These are phyloP conservation scores for Dynastes hyllus DNA, from an alignment of 2,888 invertebrate species.

Conservation along the genomic window DNA sequence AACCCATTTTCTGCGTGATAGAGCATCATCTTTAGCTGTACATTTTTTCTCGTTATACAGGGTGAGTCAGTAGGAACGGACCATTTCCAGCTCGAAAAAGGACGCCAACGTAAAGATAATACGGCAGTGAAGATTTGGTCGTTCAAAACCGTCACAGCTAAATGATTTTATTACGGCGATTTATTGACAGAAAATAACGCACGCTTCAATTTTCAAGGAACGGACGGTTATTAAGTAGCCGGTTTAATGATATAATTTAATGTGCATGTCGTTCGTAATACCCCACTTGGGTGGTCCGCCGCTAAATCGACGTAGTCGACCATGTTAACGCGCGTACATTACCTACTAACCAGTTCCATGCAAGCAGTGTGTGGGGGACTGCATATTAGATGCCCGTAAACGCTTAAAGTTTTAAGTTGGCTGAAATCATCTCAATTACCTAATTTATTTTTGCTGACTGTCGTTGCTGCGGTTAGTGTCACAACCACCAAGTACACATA, in stretches of 20 bases:
- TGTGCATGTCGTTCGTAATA: slow-evolving; percentile 66
- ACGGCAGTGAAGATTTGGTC: no score
- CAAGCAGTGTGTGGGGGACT: background rate
- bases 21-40: no score
- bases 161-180: slow-evolving; percentile 35
- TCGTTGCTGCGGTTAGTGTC: slow-evolving; percentile 19
- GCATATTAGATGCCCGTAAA: background rate
- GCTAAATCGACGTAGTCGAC: slow-evolving; percentile 65
- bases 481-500: no score
- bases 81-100: no score
- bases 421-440: slow-evolving; percentile 24
- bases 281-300: slow-evolving; percentile 67
- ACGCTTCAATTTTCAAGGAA: slow-evolving; percentile 43
- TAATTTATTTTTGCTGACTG: slow-evolving; percentile 24
- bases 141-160: slow-evolving; percentile 31
- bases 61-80: no score
- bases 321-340: slow-evolving; percentile 48
- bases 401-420: no score
- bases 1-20: no score
- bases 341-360: slow-evolving; percentile 5
- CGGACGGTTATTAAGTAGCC: slow-evolving; percentile 53
- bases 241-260: slow-evolving; percentile 68
- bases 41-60: no score
- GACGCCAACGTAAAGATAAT: no score
- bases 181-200: slow-evolving; percentile 36